A percentile compares a stretch with the other conserved stretches of the same genome.
These are phyloP conservation scores for Aphelinus atriplicis DNA, from an alignment of 1,140 invertebrate species.

Conservation along the genomic window DNA sequence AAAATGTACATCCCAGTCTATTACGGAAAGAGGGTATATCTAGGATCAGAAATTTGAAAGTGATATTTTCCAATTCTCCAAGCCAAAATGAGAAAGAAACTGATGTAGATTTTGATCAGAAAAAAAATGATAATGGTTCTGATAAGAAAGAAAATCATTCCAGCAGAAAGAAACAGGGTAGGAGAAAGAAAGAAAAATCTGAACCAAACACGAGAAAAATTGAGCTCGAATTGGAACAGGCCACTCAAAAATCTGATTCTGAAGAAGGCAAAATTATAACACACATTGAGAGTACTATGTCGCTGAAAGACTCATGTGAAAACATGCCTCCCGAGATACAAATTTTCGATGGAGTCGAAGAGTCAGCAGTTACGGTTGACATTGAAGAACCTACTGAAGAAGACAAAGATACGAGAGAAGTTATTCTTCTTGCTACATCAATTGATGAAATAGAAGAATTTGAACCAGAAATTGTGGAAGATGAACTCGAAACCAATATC, in stretches of 20 bases:
- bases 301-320: too few species aligned
- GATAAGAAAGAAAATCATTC: too few species aligned
- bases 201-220: too few species aligned
- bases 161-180: too few species aligned
- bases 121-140: background rate
- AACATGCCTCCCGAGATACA: too few species aligned
- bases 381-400: conserved; percentile 24
- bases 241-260: too few species aligned
- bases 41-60: conserved; percentile 35
- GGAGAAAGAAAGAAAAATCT: too few species aligned
- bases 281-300: too few species aligned
- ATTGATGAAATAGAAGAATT: background rate
- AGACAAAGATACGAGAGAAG: background rate
- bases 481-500: background rate
- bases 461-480: conserved; percentile 2
- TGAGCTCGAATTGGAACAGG: too few species aligned
- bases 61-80: background rate
- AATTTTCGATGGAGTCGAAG: background rate
- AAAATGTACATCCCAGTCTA: conserved; percentile 39
- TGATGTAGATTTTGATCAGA: background rate
- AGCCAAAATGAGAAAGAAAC: background rate
- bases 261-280: too few species aligned
- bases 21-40: conserved; percentile 49
- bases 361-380: conserved; percentile 30
- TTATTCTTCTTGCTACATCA: background rate